phyloP scores from a whole-genome alignment of 64 coral and sea anemone genomes.

The Trachythela sp. region DNA sequence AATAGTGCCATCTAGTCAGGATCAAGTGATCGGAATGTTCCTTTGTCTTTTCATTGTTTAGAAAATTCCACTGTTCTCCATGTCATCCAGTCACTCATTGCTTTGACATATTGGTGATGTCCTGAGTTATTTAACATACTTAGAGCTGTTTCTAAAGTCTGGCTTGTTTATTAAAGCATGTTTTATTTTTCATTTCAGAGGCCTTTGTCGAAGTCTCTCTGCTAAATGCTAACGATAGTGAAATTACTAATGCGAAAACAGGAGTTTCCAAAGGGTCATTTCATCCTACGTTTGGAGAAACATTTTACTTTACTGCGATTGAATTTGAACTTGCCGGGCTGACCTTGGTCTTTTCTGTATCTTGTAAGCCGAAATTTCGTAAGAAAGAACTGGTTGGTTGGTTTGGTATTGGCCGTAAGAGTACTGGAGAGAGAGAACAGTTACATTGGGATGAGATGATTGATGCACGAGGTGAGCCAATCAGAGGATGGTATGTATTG shows the following conservation, averaged over 20 bases:
- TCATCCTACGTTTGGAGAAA: not conserved
- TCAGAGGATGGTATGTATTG: not conserved
- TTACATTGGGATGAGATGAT: conserved; percentile 15
- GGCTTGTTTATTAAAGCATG: not conserved
- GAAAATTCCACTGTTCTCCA: no score
- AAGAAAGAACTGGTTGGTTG: not conserved
- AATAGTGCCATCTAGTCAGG: no score
- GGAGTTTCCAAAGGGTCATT: not conserved
- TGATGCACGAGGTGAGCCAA: not conserved
- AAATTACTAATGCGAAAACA: not conserved
- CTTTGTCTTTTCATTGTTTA: no score
- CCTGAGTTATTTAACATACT: no score
- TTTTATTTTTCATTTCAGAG: not conserved
- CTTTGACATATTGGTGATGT: no score
- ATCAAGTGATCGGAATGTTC: no score
- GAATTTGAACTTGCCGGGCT: not conserved
- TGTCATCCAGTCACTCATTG: no score
- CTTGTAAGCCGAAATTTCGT: not conserved
- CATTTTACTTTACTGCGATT: not conserved
- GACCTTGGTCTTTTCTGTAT: not conserved
- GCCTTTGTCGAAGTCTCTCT: not conserved
- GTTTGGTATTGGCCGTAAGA: not conserved
- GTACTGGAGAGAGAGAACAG: conserved; percentile 20
- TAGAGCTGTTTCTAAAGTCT: no score
- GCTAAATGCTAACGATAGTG: not conserved